Evolutionary conservation across 2,888 invertebrate species (phyloP).

Genomic region (Globia sparganii): DNA sequence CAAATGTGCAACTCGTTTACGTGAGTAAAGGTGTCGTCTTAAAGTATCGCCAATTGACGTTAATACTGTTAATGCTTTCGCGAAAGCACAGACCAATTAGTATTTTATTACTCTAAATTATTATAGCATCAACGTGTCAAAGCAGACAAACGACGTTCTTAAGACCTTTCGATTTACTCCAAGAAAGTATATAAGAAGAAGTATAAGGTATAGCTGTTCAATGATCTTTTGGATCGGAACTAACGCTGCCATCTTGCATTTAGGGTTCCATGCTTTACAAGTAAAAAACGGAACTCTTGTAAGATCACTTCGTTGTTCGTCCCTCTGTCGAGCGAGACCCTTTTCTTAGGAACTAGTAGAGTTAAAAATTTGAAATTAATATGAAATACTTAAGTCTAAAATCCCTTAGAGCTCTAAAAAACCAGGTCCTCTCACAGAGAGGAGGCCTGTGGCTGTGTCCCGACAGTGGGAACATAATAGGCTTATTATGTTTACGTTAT

Average conservation of each 20-base stretch:
- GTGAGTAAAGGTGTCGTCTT: conserved; percentile 65
- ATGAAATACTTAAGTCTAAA: neutral
- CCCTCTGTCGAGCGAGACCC: neutral
- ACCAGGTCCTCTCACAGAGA: neutral
- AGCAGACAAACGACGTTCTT: conserved; percentile 14
- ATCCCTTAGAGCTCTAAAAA: neutral
- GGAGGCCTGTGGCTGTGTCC: neutral
- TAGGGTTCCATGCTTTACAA: neutral
- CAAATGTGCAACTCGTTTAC: conserved; percentile 59
- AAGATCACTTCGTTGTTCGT: neutral
- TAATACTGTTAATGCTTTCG: conserved; percentile 45
- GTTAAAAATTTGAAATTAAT: neutral
- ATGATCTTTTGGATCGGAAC: neutral
- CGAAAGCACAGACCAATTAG: conserved; percentile 43
- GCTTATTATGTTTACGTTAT: no score
- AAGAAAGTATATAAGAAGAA: neutral
- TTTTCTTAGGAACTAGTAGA: neutral
- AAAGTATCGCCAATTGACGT: conserved; percentile 61
- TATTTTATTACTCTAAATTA: conserved; percentile 48
- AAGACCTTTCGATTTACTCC: neutral
- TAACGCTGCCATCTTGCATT: neutral
- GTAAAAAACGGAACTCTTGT: neutral
- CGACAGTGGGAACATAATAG: neutral
- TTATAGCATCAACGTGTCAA: conserved; percentile 32
- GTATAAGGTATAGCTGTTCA: neutral